Base-by-base conservation (phyloP, 2,113 vertebrate species). In the Eurypyga helias region DNA sequence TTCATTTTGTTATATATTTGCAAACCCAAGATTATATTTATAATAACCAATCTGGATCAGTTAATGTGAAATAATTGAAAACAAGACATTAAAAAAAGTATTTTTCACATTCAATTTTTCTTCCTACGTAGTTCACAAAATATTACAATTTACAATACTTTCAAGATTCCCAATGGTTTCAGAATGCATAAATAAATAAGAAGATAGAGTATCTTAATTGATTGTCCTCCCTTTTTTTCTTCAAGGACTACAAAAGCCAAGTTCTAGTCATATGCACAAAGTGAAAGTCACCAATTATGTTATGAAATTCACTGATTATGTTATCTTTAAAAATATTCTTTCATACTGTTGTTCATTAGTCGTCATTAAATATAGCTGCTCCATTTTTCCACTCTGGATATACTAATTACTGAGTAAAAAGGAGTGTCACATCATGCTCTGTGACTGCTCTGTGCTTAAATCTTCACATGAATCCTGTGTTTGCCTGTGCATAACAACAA, bases 141-240 rank as follows among this genome's bases (percentile, higher is more conserved):
- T 21, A 48, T 72, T 79, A 48, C 25, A 89, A 65, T 87, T 85
- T 38, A 87, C 95, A 90, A 52, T 13, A 83, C 78, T 85, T 85
- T 91, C 25, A 83, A 81, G 17, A 38, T 65, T 84, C 21, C 7
- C 20, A 49, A 0, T 55, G 28, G 5, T 88, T 94, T 14, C 58
- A n/a, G 48, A 65, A 75, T 70, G 8, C 6, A 75, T 13, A 88
- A 80, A 89, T 84, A 83, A 87, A 77, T 0, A 1, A 64, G 8
- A 69, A 55, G 19, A 8, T n/a, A 81, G 17, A 65, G 2, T 3
- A 9, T 8, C 33, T 60, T 73, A 77, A 76, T 3, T 38, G 38
- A 64, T 6, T 21, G 8, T 8, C 8, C 1, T 6, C 9, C 2
- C 2, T 1, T 4, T 5, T 26, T 18, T 65, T 62, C 54, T 24